Evolutionary conservation across 1,140 invertebrate genomes (phyloP).

Genomic region (Panulirus ornatus): DNA sequence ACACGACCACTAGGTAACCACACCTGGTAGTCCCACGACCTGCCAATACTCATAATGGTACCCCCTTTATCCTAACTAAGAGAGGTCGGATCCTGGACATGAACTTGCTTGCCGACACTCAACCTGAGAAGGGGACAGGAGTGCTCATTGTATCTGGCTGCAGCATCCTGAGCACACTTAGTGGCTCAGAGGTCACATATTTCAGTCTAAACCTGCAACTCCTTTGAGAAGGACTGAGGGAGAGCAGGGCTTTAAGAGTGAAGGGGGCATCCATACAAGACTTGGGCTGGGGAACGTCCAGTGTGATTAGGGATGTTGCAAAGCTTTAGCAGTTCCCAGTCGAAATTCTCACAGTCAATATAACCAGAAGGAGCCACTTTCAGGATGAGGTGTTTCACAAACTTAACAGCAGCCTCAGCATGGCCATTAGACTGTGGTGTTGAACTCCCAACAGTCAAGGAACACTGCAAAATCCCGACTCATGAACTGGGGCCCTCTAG

Average conservation of each 20-base stretch:
- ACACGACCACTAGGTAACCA: too few species aligned
- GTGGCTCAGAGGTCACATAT: constrained; percentile 8
- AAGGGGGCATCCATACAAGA: constrained; percentile 16
- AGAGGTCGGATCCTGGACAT: too few species aligned
- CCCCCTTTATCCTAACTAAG: constrained; percentile 27
- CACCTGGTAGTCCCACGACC: constrained; percentile 36
- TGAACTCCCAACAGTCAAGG: not conserved
- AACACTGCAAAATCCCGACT: not conserved
- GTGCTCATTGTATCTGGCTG: not conserved
- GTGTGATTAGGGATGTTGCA: constrained; percentile 14
- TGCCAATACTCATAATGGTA: constrained; percentile 18
- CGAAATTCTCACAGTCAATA: constrained; percentile 31
- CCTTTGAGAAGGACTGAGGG: constrained; percentile 16
- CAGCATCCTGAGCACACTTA: constrained; percentile 4
- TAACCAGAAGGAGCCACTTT: constrained; percentile 26
- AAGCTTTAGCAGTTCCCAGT: too few species aligned
- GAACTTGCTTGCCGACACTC: too few species aligned
- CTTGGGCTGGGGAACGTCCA: constrained; percentile 16
- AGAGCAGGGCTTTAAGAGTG: constrained; percentile 6
- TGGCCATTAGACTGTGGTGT: not conserved
- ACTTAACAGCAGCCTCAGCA: too few species aligned
- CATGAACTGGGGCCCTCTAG: not conserved
- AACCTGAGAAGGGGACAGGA: too few species aligned
- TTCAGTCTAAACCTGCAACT: constrained; percentile 20
- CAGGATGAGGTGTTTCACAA: constrained; percentile 56